A percentile compares a stretch with the other conserved stretches of the same genome.
Conservation (phyloP, 1,140 invertebrate genomes). For the Pseudomyrmex sp. region DNA sequence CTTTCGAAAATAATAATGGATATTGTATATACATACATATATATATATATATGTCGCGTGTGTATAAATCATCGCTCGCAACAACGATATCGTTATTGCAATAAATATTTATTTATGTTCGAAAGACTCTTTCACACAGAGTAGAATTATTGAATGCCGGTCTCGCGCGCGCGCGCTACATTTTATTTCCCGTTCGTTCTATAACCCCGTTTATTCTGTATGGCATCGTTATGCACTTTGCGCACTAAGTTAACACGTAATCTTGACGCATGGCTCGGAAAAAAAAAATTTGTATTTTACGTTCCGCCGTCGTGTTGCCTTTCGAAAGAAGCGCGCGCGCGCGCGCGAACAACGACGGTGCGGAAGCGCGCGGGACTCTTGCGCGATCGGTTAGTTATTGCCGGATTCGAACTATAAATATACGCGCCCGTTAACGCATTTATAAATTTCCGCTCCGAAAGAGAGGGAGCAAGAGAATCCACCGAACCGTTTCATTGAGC, state of each 20-base stretch:
- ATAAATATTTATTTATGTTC: conserved; percentile 36
- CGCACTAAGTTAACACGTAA: conserved; percentile 52
- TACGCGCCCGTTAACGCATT: conserved; percentile 38
- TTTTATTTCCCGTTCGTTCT: neutral
- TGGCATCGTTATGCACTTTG: conserved; percentile 52
- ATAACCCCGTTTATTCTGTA: conserved; percentile 23
- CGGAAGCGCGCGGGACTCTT: neutral
- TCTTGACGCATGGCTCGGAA: conserved; percentile 46
- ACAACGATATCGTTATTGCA: conserved; percentile 1
- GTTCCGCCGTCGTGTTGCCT: conserved; percentile 30
- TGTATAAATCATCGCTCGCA: conserved; percentile 7
- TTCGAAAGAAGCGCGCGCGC: neutral
- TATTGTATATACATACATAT: too few relatives aligned
- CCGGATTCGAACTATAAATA: conserved; percentile 50
- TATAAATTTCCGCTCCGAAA: conserved; percentile 41
- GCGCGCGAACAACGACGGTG: neutral
- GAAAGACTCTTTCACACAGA: conserved; percentile 2
- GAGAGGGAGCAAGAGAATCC: neutral
- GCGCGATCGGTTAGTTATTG: conserved; percentile 50
- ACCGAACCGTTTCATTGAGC: conserved; percentile 43
- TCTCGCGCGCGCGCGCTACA: neutral
- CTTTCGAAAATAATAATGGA: neutral
- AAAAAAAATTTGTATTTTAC: conserved; percentile 51
- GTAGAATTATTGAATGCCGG: conserved; percentile 26
- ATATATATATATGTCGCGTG: neutral